Conservation (phyloP, 1,140 invertebrate genomes). For the Calliphora vicina region DNA sequence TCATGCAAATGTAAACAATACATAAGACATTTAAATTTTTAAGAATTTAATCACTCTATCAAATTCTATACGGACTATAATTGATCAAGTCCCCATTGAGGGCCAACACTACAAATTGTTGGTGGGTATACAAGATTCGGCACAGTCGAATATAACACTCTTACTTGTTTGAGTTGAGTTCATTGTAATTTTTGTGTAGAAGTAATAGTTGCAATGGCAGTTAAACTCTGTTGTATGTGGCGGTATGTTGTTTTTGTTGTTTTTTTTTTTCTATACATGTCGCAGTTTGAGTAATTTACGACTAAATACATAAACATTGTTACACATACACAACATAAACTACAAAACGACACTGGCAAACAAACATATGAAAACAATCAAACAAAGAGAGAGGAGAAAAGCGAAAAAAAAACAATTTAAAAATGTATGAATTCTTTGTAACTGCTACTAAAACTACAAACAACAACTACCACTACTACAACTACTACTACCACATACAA, state of each 20-base stretch:
- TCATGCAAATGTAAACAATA: too few relatives aligned
- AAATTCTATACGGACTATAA: too few relatives aligned
- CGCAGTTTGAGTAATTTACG: slow-evolving; percentile 15
- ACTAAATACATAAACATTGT: neutral
- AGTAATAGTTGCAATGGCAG: neutral
- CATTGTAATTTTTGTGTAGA: neutral
- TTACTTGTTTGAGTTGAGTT: neutral
- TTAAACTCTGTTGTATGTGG: neutral
- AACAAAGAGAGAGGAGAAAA: neutral
- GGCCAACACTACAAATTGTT: too few relatives aligned
- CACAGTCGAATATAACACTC: too few relatives aligned
- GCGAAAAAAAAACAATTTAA: neutral
- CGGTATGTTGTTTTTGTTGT: neutral
- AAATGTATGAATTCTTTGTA: slow-evolving; percentile 6
- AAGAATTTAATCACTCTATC: too few relatives aligned
- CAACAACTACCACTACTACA: neutral
- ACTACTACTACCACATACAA: neutral
- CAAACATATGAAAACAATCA: neutral
- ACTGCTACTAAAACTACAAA: slow-evolving; percentile 2
- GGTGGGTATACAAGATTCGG: too few relatives aligned
- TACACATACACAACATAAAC: neutral
- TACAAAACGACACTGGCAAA: neutral
- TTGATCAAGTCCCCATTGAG: too few relatives aligned
- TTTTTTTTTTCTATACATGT: neutral
- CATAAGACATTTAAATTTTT: too few relatives aligned